Base-by-base conservation (phyloP, 30 jellyfish, hydroid and myxozoan species). In the Aurelia sp. region DNA sequence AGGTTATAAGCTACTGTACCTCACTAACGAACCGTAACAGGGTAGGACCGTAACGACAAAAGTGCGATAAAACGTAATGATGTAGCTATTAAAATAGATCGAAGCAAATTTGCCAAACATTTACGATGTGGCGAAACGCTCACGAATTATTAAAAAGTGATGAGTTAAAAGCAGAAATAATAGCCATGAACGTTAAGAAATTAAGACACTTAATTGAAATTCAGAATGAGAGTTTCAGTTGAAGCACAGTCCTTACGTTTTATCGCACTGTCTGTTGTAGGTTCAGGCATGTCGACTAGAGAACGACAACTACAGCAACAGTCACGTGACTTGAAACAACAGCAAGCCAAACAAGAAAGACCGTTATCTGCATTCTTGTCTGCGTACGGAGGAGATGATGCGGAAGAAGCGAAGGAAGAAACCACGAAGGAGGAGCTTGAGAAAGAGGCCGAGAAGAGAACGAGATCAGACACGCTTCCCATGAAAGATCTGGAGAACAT, bases 221-320 rank as follows among this genome's bases (percentile, higher is more conserved):
- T 44, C 15, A 44, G 55, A 44, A 44, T 44, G 19, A 44, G 30
- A 71, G 57, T 47, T 78, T 44, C 10, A 12, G 0, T 44, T 44
- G 10, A 5, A 12, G 55, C 55, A 3, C 55, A 44, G 55, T 44
- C 10, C 55, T 84, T 57, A 84, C 93, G 93, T 71, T 61, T 81
- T 84, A 59, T 84, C 93, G 93, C 93, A 84, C 93, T 84, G 61
- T 84, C 87, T 84, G 69, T 84, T 73, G 87, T 84, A 84, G 93
- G 64, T 72, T 40, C 71, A 11, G 53, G 57, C 16, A 4, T 21
- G 52, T 62, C 93, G 18, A 47, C 87, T 3, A 84, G 60, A 66
- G 87, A 84, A 11, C 82, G 41, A 63, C 79, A 73, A 72, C 67
- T 84, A 66, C 86, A 84, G 50, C 93, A 84, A 74, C 93, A 84